phyloP scores from a whole-genome alignment of 2,797 vertebrate species.

The Notamacropus eugenii region DNA sequence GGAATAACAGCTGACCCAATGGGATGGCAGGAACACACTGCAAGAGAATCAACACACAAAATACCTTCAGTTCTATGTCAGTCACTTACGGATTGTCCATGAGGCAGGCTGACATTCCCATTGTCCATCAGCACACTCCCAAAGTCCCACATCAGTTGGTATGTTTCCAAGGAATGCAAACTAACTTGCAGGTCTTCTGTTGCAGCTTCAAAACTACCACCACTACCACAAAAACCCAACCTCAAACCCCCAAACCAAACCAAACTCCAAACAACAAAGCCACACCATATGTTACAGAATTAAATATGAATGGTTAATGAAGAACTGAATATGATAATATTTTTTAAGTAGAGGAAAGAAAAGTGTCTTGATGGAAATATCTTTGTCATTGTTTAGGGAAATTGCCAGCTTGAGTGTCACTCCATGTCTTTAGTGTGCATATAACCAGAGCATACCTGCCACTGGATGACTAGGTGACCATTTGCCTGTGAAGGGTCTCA shows the following conservation, averaged over 20 bases:
- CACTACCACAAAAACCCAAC: background rate
- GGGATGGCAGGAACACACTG: constrained; percentile 93
- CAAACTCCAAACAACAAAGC: background rate
- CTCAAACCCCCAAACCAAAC: background rate
- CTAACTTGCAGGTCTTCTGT: background rate
- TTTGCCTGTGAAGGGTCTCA: background rate
- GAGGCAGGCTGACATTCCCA: background rate
- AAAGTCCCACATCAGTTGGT: background rate
- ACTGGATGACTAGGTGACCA: background rate
- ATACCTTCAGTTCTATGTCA: background rate
- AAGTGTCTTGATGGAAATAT: background rate
- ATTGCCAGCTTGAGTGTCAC: background rate
- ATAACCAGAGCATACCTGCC: background rate
- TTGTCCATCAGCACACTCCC: background rate
- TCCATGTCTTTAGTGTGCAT: background rate
- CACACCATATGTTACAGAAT: background rate
- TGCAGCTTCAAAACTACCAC: background rate
- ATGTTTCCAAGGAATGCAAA: constrained; percentile 2
- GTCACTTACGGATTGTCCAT: background rate
- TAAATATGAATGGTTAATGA: background rate
- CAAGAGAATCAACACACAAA: constrained; percentile 54
- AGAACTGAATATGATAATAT: background rate
- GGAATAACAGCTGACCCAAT: constrained; percentile 90
- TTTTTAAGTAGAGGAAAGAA: background rate
- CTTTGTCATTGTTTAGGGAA: background rate